A percentile compares a stretch with the other conserved stretches of the same genome.
Conservation (phyloP, 1,140 invertebrate species). For the Lepeophtheirus salmonis region DNA sequence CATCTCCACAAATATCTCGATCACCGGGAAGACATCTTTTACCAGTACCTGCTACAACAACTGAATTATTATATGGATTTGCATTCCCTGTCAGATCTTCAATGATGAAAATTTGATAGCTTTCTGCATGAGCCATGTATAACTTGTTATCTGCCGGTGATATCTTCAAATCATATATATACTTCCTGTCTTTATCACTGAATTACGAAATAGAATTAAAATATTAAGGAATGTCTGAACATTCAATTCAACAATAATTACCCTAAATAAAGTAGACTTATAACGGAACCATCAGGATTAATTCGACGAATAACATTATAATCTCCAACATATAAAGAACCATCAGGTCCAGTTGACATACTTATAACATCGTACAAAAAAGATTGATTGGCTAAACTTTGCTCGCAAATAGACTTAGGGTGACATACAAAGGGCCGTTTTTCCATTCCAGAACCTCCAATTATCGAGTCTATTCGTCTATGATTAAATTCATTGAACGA, state of each 20-base stretch:
- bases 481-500: slow-evolving; percentile 65
- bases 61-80: slow-evolving; percentile 63
- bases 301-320: slow-evolving; percentile 85
- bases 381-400: slow-evolving; percentile 64
- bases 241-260: not conserved
- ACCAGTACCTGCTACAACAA: slow-evolving; percentile 81
- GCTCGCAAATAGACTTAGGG: slow-evolving; percentile 61
- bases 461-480: not conserved
- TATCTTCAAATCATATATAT: slow-evolving; percentile 83
- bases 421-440: slow-evolving; percentile 34
- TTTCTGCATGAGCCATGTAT: slow-evolving; percentile 82
- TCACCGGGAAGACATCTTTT: slow-evolving; percentile 86
- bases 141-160: slow-evolving; percentile 83
- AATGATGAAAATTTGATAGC: slow-evolving; percentile 42
- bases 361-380: slow-evolving; percentile 74
- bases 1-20: slow-evolving; percentile 67
- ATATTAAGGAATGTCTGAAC: not conserved
- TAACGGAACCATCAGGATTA: slow-evolving; percentile 53
- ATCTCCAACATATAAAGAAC: slow-evolving; percentile 87
- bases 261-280: not conserved
- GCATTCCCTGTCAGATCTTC: slow-evolving; percentile 46
- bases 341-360: slow-evolving; percentile 78
- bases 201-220: slow-evolving; percentile 25
- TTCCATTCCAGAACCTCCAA: not conserved
- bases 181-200: slow-evolving; percentile 73